phyloP scores from a whole-genome alignment of 1,140 invertebrate species.

The Solen grandis region DNA sequence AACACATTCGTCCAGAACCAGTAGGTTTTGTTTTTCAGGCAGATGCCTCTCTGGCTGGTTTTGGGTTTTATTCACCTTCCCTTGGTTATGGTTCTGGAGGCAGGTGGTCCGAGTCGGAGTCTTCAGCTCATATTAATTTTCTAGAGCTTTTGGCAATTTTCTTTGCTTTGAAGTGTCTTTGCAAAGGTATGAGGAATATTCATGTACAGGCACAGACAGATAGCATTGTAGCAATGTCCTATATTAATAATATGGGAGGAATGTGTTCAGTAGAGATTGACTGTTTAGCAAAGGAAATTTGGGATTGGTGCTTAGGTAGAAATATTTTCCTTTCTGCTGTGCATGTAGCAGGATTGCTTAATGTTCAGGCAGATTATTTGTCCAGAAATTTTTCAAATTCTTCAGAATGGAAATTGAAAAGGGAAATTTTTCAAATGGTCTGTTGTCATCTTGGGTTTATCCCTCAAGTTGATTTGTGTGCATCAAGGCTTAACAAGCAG shows the following conservation, averaged over 20 bases:
- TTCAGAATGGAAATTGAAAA: no score
- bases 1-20: no score
- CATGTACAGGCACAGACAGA: conserved; percentile 46
- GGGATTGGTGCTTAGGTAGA: conserved; percentile 40
- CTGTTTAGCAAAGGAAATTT: conserved; percentile 41
- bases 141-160: conserved; percentile 30
- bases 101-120: conserved; percentile 5
- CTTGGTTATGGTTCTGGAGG: no score
- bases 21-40: no score
- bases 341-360: no score
- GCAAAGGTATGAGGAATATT: background rate
- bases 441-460: conserved; percentile 1
- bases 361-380: conserved; percentile 14
- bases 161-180: conserved; percentile 20
- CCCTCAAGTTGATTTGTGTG: conserved; percentile 42
- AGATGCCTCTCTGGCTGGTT: no score
- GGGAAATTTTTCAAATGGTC: conserved; percentile 27
- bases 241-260: conserved; percentile 50
- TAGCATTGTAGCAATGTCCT: conserved; percentile 40
- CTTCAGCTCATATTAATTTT: no score
- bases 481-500: conserved; percentile 36
- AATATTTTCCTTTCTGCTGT: conserved; percentile 37
- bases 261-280: no score
- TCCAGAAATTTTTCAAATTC: conserved; percentile 26
- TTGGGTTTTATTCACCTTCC: no score